Evolutionary conservation across 1,140 invertebrate species (phyloP).

Genomic region (Drusus annulatus): DNA sequence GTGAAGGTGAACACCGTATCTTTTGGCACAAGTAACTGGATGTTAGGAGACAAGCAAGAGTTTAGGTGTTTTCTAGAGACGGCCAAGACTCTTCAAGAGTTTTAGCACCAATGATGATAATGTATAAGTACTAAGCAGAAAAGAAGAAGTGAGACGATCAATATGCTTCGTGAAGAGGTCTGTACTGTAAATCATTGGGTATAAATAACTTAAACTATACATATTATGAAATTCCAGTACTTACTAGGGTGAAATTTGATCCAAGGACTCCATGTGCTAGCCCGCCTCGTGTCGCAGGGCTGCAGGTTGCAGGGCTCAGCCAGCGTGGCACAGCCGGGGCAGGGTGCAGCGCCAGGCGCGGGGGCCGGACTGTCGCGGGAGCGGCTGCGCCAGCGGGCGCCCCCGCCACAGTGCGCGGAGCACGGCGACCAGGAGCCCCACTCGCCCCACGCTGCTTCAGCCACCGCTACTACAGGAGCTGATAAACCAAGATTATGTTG

Average conservation of each 20-base stretch:
- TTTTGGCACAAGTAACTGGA: no score
- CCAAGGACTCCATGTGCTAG: constrained; percentile 86
- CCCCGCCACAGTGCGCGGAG: constrained; percentile 73
- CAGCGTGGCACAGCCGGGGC: constrained; percentile 78
- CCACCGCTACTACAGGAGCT: constrained; percentile 72
- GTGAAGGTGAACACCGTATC: no score
- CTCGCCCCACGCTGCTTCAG: constrained; percentile 82
- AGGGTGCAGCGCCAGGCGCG: constrained; percentile 65
- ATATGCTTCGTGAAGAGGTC: no score
- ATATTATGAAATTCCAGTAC: no score
- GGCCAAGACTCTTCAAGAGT: no score
- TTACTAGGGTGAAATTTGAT: constrained; percentile 63
- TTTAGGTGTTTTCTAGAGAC: no score
- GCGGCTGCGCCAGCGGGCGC: constrained; percentile 64
- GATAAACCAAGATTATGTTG: background rate
- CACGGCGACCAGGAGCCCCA: constrained; percentile 83
- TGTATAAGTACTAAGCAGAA: no score
- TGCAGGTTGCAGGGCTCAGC: constrained; percentile 80
- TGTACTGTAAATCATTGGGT: no score
- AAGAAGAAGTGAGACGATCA: no score
- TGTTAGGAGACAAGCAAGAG: no score
- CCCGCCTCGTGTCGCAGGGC: constrained; percentile 78
- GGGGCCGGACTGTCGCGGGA: constrained; percentile 61
- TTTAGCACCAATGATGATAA: no score
- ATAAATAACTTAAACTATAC: no score